Evolutionary conservation across 2,888 invertebrate species (phyloP).

Genomic region (Phragmatobia fuliginosa): DNA sequence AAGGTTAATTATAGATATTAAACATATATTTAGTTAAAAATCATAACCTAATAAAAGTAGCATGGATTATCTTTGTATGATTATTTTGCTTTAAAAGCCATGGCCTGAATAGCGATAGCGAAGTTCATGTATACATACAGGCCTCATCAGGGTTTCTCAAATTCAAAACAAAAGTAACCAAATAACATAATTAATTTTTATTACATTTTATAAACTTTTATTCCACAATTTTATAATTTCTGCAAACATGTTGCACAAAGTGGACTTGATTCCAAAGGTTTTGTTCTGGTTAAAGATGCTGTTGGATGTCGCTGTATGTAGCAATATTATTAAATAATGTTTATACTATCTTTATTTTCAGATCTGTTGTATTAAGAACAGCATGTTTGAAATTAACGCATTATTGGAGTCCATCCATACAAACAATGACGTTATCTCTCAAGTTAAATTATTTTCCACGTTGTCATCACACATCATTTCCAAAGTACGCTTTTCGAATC

Average conservation of each 20-base stretch:
- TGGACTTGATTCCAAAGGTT: too few relatives aligned
- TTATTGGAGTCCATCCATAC: slow-evolving; percentile 62
- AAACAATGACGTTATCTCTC: slow-evolving; percentile 58
- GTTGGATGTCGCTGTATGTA: too few relatives aligned
- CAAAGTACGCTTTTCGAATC: slow-evolving; percentile 60
- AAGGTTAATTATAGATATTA: not conserved
- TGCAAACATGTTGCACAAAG: too few relatives aligned
- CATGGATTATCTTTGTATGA: not conserved
- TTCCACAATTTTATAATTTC: too few relatives aligned
- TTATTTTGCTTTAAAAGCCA: not conserved
- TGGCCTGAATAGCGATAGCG: too few relatives aligned
- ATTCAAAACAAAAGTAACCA: not conserved
- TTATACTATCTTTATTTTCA: slow-evolving; percentile 38
- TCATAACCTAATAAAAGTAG: not conserved
- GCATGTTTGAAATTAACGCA: slow-evolving; percentile 52
- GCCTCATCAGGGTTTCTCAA: not conserved
- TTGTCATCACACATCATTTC: slow-evolving; percentile 64
- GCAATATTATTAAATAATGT: too few relatives aligned
- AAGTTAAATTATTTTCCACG: slow-evolving; percentile 66
- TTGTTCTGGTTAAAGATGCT: too few relatives aligned
- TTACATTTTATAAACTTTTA: not conserved
- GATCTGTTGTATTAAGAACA: slow-evolving; percentile 42
- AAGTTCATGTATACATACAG: not conserved
- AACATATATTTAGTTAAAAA: not conserved
- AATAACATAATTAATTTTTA: not conserved